These are phyloP conservation scores for Todiramphus chloris DNA, from an alignment of 2,113 vertebrate species.

Conservation along the genomic window DNA sequence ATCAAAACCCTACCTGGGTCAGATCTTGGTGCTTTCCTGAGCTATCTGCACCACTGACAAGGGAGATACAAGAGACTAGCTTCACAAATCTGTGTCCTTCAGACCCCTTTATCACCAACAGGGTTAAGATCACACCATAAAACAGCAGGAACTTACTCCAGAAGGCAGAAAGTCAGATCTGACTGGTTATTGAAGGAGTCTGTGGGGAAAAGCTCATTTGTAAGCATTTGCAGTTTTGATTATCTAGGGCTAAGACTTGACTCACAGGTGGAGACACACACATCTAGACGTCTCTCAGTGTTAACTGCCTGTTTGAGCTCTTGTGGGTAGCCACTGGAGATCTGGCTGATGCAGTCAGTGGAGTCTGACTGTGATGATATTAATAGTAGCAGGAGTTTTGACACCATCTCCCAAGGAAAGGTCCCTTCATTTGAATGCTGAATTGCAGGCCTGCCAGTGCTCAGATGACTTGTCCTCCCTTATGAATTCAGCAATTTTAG, in stretches of 20 bases:
- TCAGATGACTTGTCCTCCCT: not conserved
- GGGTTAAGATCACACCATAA: not conserved
- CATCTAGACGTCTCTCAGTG: not conserved
- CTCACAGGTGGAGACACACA: not conserved
- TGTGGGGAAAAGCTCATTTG: not conserved
- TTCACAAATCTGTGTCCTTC: not conserved
- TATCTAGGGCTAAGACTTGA: not conserved
- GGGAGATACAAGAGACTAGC: not conserved
- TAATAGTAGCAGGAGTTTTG: not conserved
- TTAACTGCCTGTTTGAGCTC: not conserved
- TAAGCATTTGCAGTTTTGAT: not conserved
- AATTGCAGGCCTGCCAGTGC: not conserved
- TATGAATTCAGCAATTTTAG: not conserved
- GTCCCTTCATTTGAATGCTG: not conserved
- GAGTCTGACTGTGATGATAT: not conserved
- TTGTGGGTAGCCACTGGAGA: not conserved
- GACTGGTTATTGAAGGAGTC: not conserved
- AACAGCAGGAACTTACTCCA: accelerated
- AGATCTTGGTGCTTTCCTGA: not conserved
- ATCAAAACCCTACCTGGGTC: not conserved
- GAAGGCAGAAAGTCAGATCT: not conserved
- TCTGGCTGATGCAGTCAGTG: not conserved
- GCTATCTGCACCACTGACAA: not conserved
- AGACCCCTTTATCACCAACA: not conserved
- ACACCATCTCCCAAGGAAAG: not conserved